A percentile compares a stretch with the other conserved stretches of the same genome.
Evolutionary conservation across 1,140 invertebrate genomes (phyloP).

Genomic region (Contarinia nasturtii): DNA sequence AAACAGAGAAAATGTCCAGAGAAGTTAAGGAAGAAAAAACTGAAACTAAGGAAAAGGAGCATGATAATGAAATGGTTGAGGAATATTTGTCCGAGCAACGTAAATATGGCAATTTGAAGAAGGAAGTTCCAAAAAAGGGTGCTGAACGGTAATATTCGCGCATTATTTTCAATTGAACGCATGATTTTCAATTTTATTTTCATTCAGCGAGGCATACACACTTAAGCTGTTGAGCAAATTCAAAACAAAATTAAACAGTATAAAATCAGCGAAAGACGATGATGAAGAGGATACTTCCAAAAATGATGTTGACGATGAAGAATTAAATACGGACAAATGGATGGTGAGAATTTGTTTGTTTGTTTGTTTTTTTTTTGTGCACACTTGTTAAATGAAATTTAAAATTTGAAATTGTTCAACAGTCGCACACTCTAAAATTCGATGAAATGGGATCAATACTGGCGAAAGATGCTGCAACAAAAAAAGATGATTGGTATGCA

Average conservation of each 20-base stretch:
- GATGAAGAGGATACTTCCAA: slow-evolving; percentile 9
- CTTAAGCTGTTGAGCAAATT: slow-evolving; percentile 66
- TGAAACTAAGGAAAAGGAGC: slow-evolving; percentile 19
- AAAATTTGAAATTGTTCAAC: slow-evolving; percentile 20
- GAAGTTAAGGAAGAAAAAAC: slow-evolving; percentile 26
- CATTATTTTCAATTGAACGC: neutral
- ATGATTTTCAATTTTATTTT: slow-evolving; percentile 6
- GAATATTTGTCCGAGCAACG: slow-evolving; percentile 56
- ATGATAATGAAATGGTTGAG: slow-evolving; percentile 41
- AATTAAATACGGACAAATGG: slow-evolving; percentile 6
- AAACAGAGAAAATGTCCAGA: slow-evolving; percentile 32
- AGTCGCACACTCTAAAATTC: slow-evolving; percentile 62
- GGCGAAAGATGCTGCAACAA: slow-evolving; percentile 90
- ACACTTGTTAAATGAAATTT: slow-evolving; percentile 10
- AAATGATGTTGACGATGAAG: slow-evolving; percentile 7
- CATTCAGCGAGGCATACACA: slow-evolving; percentile 48
- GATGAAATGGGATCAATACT: slow-evolving; percentile 54
- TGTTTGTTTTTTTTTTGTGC: too few relatives aligned
- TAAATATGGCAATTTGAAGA: slow-evolving; percentile 51
- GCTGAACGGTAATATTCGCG: slow-evolving; percentile 26
- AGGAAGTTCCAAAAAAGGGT: slow-evolving; percentile 48
- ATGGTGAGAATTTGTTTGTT: slow-evolving; percentile 26
- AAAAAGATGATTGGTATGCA: slow-evolving; percentile 78
- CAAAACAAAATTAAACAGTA: slow-evolving; percentile 48
- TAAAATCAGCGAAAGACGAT: slow-evolving; percentile 30